These are phyloP conservation scores for Pocota personata DNA, from an alignment of 2,888 invertebrate genomes.

Conservation along the genomic window DNA sequence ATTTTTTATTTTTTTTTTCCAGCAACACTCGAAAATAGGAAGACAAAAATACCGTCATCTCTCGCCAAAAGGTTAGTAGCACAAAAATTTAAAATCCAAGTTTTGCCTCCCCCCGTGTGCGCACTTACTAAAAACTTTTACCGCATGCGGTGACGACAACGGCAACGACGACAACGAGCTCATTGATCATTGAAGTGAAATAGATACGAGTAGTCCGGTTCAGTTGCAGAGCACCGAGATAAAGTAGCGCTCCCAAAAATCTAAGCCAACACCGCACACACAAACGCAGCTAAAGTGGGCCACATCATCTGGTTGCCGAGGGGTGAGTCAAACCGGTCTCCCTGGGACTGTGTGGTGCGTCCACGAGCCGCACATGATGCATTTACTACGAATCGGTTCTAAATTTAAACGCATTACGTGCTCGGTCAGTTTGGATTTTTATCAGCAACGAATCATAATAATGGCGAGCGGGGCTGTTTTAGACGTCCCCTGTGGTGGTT, in stretches of 20 bases:
- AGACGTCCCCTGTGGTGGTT: constrained; percentile 5
- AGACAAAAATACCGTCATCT: background rate
- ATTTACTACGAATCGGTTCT: constrained; percentile 47
- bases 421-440: constrained; percentile 37
- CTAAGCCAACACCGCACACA: constrained; percentile 17
- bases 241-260: constrained; percentile 33
- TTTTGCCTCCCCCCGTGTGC: background rate
- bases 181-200: constrained; percentile 37
- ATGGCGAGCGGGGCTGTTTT: constrained; percentile 36
- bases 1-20: background rate
- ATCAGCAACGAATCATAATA: constrained; percentile 44
- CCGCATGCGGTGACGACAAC: constrained; percentile 3
- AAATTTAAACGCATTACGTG: constrained; percentile 69
- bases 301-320: constrained; percentile 15
- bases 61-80: constrained; percentile 60
- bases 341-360: constrained; percentile 3
- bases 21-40: background rate
- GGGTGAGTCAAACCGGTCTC: constrained; percentile 40
- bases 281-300: constrained; percentile 2
- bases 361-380: constrained; percentile 22
- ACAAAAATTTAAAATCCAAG: constrained; percentile 17
- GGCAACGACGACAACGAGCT: constrained; percentile 8
- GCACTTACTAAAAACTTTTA: background rate
- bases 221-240: constrained; percentile 7
- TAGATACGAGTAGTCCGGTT: constrained; percentile 19